Base-by-base conservation (phyloP, 2,888 invertebrate genomes). In the Acheta domesticus region DNA sequence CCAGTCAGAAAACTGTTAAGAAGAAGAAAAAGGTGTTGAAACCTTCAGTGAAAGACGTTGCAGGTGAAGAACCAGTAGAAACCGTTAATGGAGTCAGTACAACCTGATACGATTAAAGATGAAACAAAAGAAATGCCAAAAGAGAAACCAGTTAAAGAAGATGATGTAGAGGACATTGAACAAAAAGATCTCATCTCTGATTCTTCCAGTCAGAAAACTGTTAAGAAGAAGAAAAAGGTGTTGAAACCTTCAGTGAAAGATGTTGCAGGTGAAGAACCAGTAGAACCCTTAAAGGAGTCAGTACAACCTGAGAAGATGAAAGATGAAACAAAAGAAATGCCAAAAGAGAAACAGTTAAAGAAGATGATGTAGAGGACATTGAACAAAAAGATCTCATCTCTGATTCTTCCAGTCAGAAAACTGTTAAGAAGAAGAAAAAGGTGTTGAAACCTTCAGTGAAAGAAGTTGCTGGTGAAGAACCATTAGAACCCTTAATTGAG, bases 381-480 rank as follows among this genome's bases (percentile, higher is more conserved):
- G 4, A 82, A 75, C 79, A 78, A 75, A 81, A 80, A 49, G 75
- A 62, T 81, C 73, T 21, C 21, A 75, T 75, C 62, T 80, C 80
- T 75, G 75, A 80, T n/a, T 20, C 21, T 8, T 20, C 75, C 21
- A 23, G 23, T 23, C 23, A 83, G 79, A 81, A 79, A 77, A 83
- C 20, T 77, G 79, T 75, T 36, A 83, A 82, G 76, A 84, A 84
- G 86, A 85, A 80, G 85, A 84, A 23, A 79, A 80, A 82, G 79
- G 48, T 78, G 84, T 75, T 83, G 84, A n/a, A 83, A 83, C 23
- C 23, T 23, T 23, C 23, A 1, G 23, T 23, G 23, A 74, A 81
- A 79, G 4, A 83, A 85, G 83, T 62, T 36, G 84, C 85, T 82
- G 84, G 85, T 83, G 86, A 87, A 85, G 86, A 86, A 83, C 86